phyloP scores from a whole-genome alignment of 53 echinoderm and acorn worm species.

The Luidia sarsii region DNA sequence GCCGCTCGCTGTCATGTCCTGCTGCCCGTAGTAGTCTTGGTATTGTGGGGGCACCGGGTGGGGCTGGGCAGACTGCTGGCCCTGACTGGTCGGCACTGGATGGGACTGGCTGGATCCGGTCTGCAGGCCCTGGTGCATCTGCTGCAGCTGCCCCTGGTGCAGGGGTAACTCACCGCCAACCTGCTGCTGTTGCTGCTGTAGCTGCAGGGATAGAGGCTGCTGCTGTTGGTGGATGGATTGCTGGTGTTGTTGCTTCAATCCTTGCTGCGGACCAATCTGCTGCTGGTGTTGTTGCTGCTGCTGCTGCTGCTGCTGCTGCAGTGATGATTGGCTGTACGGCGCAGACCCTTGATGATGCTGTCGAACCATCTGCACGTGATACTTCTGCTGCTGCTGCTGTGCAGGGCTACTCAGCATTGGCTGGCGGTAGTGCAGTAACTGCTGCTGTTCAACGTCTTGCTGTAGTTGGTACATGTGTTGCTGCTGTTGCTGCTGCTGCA shows the following conservation, averaged over 20 bases:
- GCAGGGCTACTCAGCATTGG: slow-evolving; percentile 24
- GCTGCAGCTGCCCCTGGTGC: slow-evolving; percentile 27
- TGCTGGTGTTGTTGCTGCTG: slow-evolving; percentile 60
- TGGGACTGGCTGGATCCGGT: slow-evolving; percentile 19
- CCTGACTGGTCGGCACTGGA: slow-evolving; percentile 27
- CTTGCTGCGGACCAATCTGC: slow-evolving; percentile 23
- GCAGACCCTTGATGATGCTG: slow-evolving; percentile 39
- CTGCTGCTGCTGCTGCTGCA: slow-evolving; percentile 46
- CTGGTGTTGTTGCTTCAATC: slow-evolving; percentile 27
- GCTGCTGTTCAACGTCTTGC: slow-evolving; percentile 54
- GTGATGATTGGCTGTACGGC: slow-evolving; percentile 15
- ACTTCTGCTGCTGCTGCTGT: slow-evolving; percentile 52
- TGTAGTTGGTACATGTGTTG: slow-evolving; percentile 34
- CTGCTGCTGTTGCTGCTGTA: slow-evolving; percentile 63
- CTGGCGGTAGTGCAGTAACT: slow-evolving; percentile 55
- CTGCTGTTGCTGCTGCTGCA: slow-evolving; percentile 43
- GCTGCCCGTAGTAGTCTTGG: slow-evolving; percentile 24
- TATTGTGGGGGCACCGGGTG: slow-evolving; percentile 11
- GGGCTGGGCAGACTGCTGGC: slow-evolving; percentile 3
- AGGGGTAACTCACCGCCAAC: slow-evolving; percentile 27
- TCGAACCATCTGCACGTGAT: slow-evolving; percentile 45
- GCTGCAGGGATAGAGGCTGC: slow-evolving; percentile 4
- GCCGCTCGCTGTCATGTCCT: neutral
- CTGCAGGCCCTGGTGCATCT: slow-evolving; percentile 4
- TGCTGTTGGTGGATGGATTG: slow-evolving; percentile 10